Conservation (phyloP, 2,888 invertebrate species). For the Caenorhabditis becei region DNA sequence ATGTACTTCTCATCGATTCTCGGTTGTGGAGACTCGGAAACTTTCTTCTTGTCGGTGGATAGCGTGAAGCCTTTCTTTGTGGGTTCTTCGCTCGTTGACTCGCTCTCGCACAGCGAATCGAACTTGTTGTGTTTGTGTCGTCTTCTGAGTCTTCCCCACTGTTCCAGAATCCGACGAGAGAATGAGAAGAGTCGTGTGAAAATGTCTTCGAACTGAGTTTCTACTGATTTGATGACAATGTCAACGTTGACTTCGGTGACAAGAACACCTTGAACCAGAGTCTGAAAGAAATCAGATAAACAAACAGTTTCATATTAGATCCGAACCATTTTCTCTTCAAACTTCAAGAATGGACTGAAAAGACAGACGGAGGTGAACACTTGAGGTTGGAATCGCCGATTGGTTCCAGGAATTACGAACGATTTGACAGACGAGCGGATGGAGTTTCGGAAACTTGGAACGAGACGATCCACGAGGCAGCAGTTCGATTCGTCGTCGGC, state of each 20-base stretch:
- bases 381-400: constrained; percentile 85
- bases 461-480: constrained; percentile 82
- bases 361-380: constrained; percentile 88
- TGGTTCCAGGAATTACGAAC: constrained; percentile 87
- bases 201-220: constrained; percentile 83
- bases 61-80: neutral
- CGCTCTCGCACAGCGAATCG: constrained; percentile 55
- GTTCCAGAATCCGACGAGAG: constrained; percentile 70
- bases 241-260: constrained; percentile 83
- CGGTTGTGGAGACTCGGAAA: neutral
- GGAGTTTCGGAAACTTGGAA: constrained; percentile 81
- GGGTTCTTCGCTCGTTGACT: constrained; percentile 27
- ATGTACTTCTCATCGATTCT: neutral
- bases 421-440: constrained; percentile 82
- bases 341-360: constrained; percentile 88
- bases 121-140: constrained; percentile 61
- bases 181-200: constrained; percentile 69
- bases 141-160: constrained; percentile 69
- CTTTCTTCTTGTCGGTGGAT: neutral
- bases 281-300: constrained; percentile 52
- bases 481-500: constrained; percentile 83
- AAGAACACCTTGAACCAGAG: constrained; percentile 84
- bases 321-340: constrained; percentile 86
- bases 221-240: constrained; percentile 82
- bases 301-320: neutral